Base-by-base conservation (phyloP, 1,140 invertebrate genomes). In the Telenomus remus region DNA sequence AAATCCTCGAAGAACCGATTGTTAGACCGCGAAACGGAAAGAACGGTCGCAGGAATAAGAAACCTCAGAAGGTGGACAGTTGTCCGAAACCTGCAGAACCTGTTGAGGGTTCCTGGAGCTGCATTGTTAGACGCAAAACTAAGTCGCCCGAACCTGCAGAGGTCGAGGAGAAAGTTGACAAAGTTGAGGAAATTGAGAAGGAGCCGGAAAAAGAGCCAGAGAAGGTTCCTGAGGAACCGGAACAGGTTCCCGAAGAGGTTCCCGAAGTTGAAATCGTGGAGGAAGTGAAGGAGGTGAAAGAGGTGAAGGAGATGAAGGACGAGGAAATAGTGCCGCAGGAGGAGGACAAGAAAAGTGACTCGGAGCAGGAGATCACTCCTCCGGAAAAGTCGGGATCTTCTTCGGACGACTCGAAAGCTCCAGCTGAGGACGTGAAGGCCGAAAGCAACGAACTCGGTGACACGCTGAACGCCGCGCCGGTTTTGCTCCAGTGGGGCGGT, bases 391-490 rank as follows among this genome's bases (percentile, higher is more conserved):
- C 83, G 13, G 73, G 81, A n/a, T 85, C 84, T 1, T 83, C 79
- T 11, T 84, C 82, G 3, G 83, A 84, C 27, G 80, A 86, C 57
- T 60, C 82, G 9, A 84, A 83, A 6, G 19, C 49, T 78, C 78
- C 0, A 84, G 78, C 79, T 4, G 83, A 61, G 1, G 35, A 50
- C 0, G 14, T 57, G 4, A 78, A 65, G n/a, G 13, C 4, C 4
- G 59, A 78, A 3, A 27, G 8, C 46, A 55, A 14, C 27, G 76
- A 57, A 14, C 7, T 61, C 12, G 39, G 69, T 34, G 60, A 73
- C n/a, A 7, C 54, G 6, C 19, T 27, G 4, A 61, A n/a, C 11
- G 60, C 27, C 55, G 12, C 42, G n/a, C 49, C 47, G 16, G 10
- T 77, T 57, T 11, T 63, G 12, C 74, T 53, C 0, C n/a, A 35